phyloP scores from a whole-genome alignment of 2,888 invertebrate species.

The Synanthedon tipuliformis region DNA sequence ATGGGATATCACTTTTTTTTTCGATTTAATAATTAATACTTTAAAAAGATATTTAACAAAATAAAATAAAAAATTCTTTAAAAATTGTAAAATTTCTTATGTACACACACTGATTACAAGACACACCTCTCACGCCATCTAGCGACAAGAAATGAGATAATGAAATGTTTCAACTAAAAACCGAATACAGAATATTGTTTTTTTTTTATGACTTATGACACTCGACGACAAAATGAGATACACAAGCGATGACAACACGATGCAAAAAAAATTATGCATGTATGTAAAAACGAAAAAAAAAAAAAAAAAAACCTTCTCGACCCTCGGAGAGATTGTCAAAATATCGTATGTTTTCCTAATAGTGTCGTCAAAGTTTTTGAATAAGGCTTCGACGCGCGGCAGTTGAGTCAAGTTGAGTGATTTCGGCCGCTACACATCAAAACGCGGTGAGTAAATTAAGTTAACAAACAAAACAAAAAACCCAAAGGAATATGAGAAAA shows the following conservation, averaged over 20 bases:
- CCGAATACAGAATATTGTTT: no score
- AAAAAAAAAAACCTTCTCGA: slow-evolving; percentile 45
- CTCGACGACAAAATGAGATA: not conserved
- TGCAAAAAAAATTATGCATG: slow-evolving; percentile 12
- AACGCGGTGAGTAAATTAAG: slow-evolving; percentile 13
- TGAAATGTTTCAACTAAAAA: no score
- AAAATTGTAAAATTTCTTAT: no score
- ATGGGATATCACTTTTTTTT: no score
- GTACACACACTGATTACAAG: no score
- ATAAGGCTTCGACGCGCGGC: slow-evolving; percentile 54
- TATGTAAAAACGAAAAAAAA: slow-evolving; percentile 13
- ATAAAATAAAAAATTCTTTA: no score
- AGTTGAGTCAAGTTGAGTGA: slow-evolving; percentile 64
- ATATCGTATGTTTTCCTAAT: slow-evolving; percentile 55
- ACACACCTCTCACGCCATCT: no score
- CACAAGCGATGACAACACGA: slow-evolving; percentile 7
- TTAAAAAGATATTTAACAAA: no score
- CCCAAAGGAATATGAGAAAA: no score
- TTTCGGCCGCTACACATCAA: slow-evolving; percentile 58
- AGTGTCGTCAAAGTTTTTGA: slow-evolving; percentile 51
- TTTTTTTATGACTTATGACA: no score
- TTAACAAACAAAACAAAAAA: not conserved
- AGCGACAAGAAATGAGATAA: no score
- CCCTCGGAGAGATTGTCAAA: slow-evolving; percentile 50
- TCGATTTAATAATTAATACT: no score